Evolutionary conservation across 2,113 vertebrate species (phyloP).

Genomic region (Epinephelus fuscoguttatus): DNA sequence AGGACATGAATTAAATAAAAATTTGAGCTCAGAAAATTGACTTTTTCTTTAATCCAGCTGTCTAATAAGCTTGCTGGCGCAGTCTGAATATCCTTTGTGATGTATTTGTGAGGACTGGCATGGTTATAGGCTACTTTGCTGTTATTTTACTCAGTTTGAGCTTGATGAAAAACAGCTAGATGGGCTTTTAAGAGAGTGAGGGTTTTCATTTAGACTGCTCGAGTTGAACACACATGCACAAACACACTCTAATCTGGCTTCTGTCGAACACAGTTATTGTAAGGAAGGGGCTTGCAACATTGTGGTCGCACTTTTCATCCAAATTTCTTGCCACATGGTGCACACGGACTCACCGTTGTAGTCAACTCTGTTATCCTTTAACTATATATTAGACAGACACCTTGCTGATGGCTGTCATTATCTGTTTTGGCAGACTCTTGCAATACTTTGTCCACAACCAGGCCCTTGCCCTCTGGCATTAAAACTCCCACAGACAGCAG

Average conservation of each 20-base stretch:
- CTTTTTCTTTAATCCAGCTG: constrained; percentile 8
- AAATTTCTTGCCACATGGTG: background rate
- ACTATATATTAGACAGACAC: constrained; percentile 7
- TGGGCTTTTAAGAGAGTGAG: background rate
- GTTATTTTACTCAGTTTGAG: background rate
- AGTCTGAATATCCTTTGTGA: background rate
- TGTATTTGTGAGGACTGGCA: background rate
- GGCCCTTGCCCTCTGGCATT: constrained; percentile 45
- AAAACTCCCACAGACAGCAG: constrained; percentile 45
- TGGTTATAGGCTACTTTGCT: background rate
- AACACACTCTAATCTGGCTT: background rate
- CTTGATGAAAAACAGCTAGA: constrained; percentile 10
- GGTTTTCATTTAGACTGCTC: background rate
- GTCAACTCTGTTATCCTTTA: background rate
- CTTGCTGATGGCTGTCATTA: constrained; percentile 52
- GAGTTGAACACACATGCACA: background rate
- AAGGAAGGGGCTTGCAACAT: background rate
- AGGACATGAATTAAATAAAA: background rate
- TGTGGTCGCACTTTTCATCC: constrained; percentile 20
- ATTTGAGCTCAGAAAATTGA: background rate
- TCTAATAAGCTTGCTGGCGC: background rate
- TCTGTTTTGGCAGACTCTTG: constrained; percentile 51
- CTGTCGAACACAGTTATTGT: constrained; percentile 11
- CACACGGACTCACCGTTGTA: background rate
- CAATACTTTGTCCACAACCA: constrained; percentile 42